A percentile compares a stretch with the other conserved stretches of the same genome.
Conservation (phyloP, 92 coral and sea anemone genomes). For the Phenganax subtilis region DNA sequence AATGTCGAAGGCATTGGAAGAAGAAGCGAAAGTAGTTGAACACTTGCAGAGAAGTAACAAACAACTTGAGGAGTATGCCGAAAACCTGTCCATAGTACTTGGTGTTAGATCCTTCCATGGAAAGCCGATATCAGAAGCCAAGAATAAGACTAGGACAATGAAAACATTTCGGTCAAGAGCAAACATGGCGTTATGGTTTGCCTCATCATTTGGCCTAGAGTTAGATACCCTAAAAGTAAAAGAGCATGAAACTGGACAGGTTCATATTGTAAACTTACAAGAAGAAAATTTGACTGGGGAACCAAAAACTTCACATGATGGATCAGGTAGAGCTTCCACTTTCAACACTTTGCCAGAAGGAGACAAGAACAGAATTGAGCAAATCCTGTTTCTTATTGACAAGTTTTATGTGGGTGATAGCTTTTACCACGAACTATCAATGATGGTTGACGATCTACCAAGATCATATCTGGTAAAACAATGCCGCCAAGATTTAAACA, state of each 20-base stretch:
- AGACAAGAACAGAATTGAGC: slow-evolving; percentile 13
- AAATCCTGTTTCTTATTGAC: slow-evolving; percentile 19
- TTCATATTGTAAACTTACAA: slow-evolving; percentile 13
- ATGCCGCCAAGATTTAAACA: slow-evolving; percentile 20
- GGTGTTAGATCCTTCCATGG: slow-evolving; percentile 29
- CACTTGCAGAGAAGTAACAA: no score
- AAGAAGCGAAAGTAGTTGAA: no score
- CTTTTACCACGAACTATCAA: slow-evolving; percentile 4
- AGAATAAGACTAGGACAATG: slow-evolving; percentile 40
- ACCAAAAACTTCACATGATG: background rate
- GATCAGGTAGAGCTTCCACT: background rate
- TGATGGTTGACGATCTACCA: background rate
- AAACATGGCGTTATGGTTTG: slow-evolving; percentile 47
- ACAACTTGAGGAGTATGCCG: no score
- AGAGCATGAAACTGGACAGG: slow-evolving; percentile 43
- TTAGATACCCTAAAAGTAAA: slow-evolving; percentile 35
- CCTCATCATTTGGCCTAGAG: slow-evolving; percentile 46
- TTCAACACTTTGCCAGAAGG: slow-evolving; percentile 17
- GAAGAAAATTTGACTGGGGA: background rate
- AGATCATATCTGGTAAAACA: slow-evolving; percentile 14
- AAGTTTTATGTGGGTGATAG: background rate
- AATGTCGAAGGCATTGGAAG: no score
- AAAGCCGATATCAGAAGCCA: slow-evolving; percentile 33
- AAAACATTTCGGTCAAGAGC: slow-evolving; percentile 43
- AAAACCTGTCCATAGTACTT: no score